A percentile compares a stretch with the other conserved stretches of the same genome.
phyloP scores from a whole-genome alignment of 2,797 vertebrate genomes.

The Cynopterus sphinx region DNA sequence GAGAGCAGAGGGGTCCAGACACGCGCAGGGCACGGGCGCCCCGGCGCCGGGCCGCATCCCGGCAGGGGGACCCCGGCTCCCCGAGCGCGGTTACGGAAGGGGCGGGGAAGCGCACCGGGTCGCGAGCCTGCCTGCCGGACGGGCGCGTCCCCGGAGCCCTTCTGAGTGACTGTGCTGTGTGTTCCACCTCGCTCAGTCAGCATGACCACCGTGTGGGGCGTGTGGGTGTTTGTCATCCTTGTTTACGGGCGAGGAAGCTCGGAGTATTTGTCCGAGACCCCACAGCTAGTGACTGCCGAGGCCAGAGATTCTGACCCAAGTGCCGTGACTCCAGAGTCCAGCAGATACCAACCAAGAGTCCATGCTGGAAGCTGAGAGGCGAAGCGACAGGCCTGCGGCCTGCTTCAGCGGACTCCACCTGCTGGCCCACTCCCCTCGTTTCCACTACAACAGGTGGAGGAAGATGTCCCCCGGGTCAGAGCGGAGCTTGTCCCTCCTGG shows the following conservation, averaged over 20 bases:
- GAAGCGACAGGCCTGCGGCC: neutral
- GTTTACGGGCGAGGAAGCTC: neutral
- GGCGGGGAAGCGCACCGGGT: no score
- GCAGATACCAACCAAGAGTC: neutral
- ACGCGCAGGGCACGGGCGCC: no score
- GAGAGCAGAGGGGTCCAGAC: no score
- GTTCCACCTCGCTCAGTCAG: neutral
- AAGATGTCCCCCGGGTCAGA: neutral
- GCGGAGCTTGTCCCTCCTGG: neutral
- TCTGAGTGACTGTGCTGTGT: neutral
- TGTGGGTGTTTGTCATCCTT: neutral
- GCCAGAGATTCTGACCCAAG: neutral
- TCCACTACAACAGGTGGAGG: neutral
- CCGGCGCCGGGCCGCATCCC: no score
- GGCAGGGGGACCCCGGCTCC: no score
- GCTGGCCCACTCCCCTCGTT: neutral
- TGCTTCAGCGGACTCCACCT: neutral
- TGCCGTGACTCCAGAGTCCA: neutral
- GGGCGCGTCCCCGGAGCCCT: no score
- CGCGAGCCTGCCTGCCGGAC: no score
- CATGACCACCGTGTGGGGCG: neutral
- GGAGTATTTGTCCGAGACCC: neutral
- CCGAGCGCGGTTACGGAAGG: no score
- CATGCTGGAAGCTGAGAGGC: neutral
- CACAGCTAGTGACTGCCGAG: neutral